Evolutionary conservation across 2,113 vertebrate species (phyloP).

Genomic region (Catharus bicknelli): DNA sequence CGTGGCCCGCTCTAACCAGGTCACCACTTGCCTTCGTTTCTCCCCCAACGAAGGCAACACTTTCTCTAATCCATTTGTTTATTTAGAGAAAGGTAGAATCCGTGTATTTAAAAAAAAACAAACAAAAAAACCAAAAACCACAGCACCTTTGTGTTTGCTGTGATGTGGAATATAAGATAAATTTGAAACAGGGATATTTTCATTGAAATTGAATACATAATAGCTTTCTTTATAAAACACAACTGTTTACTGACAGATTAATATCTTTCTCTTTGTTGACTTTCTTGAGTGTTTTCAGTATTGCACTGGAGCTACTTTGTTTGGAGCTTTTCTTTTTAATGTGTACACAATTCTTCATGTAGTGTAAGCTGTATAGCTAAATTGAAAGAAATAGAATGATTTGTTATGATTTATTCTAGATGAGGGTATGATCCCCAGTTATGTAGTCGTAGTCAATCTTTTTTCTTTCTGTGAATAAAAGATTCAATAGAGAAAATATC

Average conservation of each 20-base stretch:
- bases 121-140: neutral
- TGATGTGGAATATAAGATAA: neutral
- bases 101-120: neutral
- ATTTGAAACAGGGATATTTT: neutral
- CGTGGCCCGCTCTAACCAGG: too few species aligned
- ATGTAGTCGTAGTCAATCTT: neutral
- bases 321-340: neutral
- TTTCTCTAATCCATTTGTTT: neutral
- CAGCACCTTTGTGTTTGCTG: neutral
- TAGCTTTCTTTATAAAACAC: neutral
- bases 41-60: too few species aligned
- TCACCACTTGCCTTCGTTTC: too few species aligned
- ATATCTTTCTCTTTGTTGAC: neutral
- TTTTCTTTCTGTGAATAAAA: neutral
- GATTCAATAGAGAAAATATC: neutral
- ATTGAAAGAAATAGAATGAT: neutral
- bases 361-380: neutral
- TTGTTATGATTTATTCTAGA: neutral
- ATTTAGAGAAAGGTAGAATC: neutral
- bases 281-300: neutral
- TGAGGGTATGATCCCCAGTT: neutral
- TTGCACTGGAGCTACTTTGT: neutral
- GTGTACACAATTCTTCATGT: neutral
- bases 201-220: neutral
- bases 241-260: neutral